These are phyloP conservation scores for Cathartes aura DNA, from an alignment of 2,113 vertebrate species.

Conservation along the genomic window DNA sequence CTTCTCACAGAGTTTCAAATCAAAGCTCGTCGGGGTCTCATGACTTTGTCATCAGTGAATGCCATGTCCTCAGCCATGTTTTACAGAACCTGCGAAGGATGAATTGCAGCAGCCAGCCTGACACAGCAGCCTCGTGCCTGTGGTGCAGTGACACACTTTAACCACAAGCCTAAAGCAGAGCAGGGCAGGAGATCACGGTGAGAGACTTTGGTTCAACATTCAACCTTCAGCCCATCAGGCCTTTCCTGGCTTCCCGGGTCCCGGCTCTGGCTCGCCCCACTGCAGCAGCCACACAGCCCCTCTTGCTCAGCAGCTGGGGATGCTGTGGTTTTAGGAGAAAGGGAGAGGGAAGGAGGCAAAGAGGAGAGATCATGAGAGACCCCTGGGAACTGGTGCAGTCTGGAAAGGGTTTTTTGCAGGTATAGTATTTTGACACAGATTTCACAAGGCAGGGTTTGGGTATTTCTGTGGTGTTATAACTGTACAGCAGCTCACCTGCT, in stretches of 20 bases:
- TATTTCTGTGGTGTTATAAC: neutral
- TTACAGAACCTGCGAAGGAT: neutral
- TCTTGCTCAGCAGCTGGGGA: neutral
- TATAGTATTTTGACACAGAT: neutral
- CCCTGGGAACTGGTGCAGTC: neutral
- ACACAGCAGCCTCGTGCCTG: neutral
- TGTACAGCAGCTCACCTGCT: neutral
- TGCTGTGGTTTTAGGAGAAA: neutral
- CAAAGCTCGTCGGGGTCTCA: neutral
- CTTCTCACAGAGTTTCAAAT: neutral
- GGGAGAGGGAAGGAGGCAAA: neutral
- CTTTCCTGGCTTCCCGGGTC: neutral
- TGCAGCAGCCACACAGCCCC: neutral
- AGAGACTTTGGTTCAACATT: neutral
- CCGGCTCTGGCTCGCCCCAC: rapidly evolving
- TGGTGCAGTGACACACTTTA: too few species aligned
- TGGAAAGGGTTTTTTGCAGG: neutral
- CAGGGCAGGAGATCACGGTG: neutral
- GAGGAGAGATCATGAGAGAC: neutral
- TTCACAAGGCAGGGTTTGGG: neutral
- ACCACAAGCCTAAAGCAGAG: neutral
- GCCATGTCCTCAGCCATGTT: rapidly evolving
- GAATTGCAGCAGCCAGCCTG: neutral
- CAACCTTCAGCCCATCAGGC: neutral
- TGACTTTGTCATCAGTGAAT: neutral